Percentiles rank a stretch among this genome's conserved stretches.
These are phyloP conservation scores for Tholera decimalis DNA, from an alignment of 2,888 invertebrate species.

Conservation along the genomic window DNA sequence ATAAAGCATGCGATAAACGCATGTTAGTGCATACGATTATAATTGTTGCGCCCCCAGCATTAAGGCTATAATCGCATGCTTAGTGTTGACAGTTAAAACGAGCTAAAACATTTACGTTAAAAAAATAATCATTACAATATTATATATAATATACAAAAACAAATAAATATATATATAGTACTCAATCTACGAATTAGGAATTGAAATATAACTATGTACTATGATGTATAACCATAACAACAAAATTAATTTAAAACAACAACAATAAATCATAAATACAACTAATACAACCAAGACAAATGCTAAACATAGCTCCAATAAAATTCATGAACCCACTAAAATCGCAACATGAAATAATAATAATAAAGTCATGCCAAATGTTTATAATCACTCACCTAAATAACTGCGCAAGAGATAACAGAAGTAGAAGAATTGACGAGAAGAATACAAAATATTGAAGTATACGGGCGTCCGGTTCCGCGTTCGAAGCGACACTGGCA, in stretches of 20 bases:
- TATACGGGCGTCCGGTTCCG: constrained; percentile 76
- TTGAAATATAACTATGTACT: neutral
- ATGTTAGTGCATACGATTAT: constrained; percentile 17
- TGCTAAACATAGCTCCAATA: neutral
- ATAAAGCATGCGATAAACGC: constrained; percentile 31
- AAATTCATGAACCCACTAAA: neutral
- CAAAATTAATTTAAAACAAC: constrained; percentile 1
- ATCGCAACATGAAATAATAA: constrained; percentile 4
- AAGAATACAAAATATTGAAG: constrained; percentile 76
- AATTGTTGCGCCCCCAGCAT: constrained; percentile 2
- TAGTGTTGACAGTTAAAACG: constrained; percentile 30
- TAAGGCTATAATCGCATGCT: constrained; percentile 38
- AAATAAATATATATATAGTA: neutral
- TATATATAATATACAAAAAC: constrained; percentile 1
- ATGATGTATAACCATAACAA: neutral
- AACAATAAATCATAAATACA: constrained; percentile 1
- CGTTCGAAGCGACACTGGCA: constrained; percentile 82
- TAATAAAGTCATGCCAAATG: constrained; percentile 37
- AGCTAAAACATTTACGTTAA: constrained; percentile 1
- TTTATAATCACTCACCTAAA: constrained; percentile 65
- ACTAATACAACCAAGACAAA: neutral
- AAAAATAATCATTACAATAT: constrained; percentile 30
- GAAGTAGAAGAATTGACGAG: constrained; percentile 82
- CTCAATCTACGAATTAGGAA: neutral
- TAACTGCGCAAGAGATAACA: constrained; percentile 72